Evolutionary conservation across 2,888 invertebrate genomes (phyloP).

Genomic region (Melanchra persicariae): DNA sequence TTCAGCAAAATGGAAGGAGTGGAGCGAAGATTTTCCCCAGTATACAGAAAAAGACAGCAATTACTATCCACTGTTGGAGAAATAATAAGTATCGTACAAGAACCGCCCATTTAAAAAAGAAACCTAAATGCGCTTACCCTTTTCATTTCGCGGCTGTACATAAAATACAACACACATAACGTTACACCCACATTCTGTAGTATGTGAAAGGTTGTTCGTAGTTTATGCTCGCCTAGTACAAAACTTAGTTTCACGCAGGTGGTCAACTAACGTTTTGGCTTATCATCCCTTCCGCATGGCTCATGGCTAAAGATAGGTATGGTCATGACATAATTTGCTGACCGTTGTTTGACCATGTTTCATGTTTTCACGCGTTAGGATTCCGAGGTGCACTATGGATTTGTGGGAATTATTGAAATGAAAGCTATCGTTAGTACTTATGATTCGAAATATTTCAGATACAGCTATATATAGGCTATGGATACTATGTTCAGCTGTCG

Average conservation of each 20-base stretch:
- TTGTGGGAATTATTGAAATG: too few species aligned
- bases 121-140: background rate
- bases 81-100: too few species aligned
- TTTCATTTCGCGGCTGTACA: background rate
- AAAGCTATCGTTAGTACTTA: too few species aligned
- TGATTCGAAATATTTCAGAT: background rate
- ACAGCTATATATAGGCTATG: too few species aligned
- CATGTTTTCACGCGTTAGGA: background rate
- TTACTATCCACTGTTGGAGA: too few species aligned
- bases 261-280: constrained; percentile 18
- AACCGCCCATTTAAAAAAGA: background rate
- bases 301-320: background rate
- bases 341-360: too few species aligned
- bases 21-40: background rate
- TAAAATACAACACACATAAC: background rate
- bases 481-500: too few species aligned
- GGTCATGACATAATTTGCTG: background rate
- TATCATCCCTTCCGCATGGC: constrained; percentile 7
- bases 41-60: background rate
- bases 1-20: background rate
- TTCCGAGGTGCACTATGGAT: background rate
- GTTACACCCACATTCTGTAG: constrained; percentile 4
- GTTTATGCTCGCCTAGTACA: constrained; percentile 45
- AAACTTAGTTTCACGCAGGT: constrained; percentile 18
- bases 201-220: constrained; percentile 24